These are phyloP conservation scores for Peromyscus polionotus DNA, from an alignment of 2,113 vertebrate genomes.

Conservation along the genomic window DNA sequence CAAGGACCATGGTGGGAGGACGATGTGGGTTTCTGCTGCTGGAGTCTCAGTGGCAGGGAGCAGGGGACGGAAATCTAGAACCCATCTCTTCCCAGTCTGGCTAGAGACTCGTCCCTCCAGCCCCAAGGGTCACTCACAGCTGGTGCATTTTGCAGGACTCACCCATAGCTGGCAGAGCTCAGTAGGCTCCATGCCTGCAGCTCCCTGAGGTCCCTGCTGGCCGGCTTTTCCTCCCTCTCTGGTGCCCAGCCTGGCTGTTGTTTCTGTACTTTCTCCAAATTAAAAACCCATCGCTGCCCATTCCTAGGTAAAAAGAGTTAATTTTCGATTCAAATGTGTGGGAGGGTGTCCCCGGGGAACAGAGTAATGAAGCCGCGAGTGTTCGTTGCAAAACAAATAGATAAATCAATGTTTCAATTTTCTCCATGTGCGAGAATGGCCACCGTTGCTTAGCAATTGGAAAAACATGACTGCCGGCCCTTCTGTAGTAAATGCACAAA, in stretches of 20 bases:
- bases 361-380: constrained; percentile 81
- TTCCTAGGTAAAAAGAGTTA: constrained; percentile 81
- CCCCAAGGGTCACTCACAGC: background rate
- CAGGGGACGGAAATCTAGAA: background rate
- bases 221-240: background rate
- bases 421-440: constrained; percentile 79
- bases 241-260: background rate
- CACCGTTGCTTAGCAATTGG: constrained; percentile 85
- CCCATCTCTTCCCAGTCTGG: background rate
- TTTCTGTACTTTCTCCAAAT: constrained; percentile 57
- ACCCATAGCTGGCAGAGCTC: rapidly evolving
- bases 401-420: constrained; percentile 90
- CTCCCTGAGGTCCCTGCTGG: rapidly evolving
- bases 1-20: background rate
- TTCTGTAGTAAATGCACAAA: background rate
- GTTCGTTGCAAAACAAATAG: constrained; percentile 88
- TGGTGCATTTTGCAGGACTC: rapidly evolving
- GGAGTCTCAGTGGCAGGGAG: rapidly evolving
- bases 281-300: constrained; percentile 45
- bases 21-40: rapidly evolving
- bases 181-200: rapidly evolving
- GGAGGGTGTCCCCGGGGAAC: constrained; percentile 80
- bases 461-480: constrained; percentile 65
- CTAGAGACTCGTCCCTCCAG: background rate
- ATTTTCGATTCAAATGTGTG: constrained; percentile 75